Evolutionary conservation across 2,888 invertebrate genomes (phyloP).

Genomic region (Rhamnusium bicolor): DNA sequence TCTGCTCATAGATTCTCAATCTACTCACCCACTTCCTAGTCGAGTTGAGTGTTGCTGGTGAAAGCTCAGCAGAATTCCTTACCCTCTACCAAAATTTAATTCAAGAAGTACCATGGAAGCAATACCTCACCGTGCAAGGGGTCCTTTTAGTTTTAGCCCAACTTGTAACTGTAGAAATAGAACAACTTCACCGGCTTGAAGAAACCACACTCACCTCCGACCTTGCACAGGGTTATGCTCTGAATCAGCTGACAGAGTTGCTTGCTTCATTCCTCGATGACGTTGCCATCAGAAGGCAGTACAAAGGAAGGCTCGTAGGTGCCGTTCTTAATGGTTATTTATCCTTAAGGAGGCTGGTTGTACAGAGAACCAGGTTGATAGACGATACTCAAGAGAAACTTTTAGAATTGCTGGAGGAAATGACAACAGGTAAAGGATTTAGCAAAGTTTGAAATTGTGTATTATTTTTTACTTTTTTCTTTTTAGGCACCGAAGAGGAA

Average conservation of each 20-base stretch:
- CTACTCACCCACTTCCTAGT: slow-evolving; percentile 91
- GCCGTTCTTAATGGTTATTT: slow-evolving; percentile 95
- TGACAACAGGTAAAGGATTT: slow-evolving; percentile 84
- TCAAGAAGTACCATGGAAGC: slow-evolving; percentile 92
- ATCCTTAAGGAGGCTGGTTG: slow-evolving; percentile 89
- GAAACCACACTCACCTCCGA: slow-evolving; percentile 95
- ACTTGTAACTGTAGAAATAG: slow-evolving; percentile 90
- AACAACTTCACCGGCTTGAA: slow-evolving; percentile 89
- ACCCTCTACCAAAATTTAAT: slow-evolving; percentile 89
- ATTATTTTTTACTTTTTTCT: too few species aligned
- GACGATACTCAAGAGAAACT: slow-evolving; percentile 98
- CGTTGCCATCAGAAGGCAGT: slow-evolving; percentile 88
- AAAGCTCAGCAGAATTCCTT: slow-evolving; percentile 93
- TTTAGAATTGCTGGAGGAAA: slow-evolving; percentile 92
- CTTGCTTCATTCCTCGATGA: slow-evolving; percentile 92
- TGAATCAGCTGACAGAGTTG: slow-evolving; percentile 89
- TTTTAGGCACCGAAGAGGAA: slow-evolving; percentile 87
- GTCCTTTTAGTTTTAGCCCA: slow-evolving; percentile 89
- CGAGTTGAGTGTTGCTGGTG: slow-evolving; percentile 89
- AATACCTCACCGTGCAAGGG: slow-evolving; percentile 87
- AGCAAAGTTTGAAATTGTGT: background rate
- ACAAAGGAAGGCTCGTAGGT: slow-evolving; percentile 88
- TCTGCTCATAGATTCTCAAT: slow-evolving; percentile 79
- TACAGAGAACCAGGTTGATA: slow-evolving; percentile 94
- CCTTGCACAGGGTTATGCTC: slow-evolving; percentile 92